These are phyloP conservation scores for Cyclargus thomasi DNA, from an alignment of 1,140 invertebrate genomes.

Conservation along the genomic window DNA sequence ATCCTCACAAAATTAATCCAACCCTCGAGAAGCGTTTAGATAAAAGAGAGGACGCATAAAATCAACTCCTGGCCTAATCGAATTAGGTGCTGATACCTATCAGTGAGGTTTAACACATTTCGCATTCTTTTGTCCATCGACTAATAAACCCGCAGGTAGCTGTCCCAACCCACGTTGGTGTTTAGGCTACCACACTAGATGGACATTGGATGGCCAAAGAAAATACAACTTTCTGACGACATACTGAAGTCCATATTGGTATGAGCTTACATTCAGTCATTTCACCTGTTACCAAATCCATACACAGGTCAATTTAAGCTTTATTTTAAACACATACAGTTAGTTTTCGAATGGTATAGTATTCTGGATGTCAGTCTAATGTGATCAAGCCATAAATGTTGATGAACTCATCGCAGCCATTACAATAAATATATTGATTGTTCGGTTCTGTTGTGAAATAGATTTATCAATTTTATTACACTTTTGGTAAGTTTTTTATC, in stretches of 20 bases:
- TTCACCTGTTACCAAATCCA: not conserved
- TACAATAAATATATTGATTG: slow-evolving; percentile 50
- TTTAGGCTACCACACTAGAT: slow-evolving; percentile 2
- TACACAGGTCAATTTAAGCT: not conserved
- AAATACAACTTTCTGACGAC: not conserved
- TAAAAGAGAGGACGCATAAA: slow-evolving; percentile 65
- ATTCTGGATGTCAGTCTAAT: not conserved
- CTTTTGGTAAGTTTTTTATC: slow-evolving; percentile 17
- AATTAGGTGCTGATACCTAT: slow-evolving; percentile 68
- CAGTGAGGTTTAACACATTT: slow-evolving; percentile 68
- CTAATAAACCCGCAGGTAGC: slow-evolving; percentile 69
- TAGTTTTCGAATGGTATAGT: not conserved
- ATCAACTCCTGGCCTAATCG: slow-evolving; percentile 70
- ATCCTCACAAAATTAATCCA: not conserved
- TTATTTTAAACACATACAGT: not conserved
- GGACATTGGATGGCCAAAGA: not conserved
- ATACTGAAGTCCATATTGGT: not conserved
- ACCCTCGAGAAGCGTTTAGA: slow-evolving; percentile 41
- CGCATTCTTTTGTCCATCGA: slow-evolving; percentile 64
- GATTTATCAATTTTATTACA: slow-evolving; percentile 32
- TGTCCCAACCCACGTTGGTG: slow-evolving; percentile 32
- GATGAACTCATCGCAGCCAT: slow-evolving; percentile 58
- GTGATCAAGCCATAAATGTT: slow-evolving; percentile 39
- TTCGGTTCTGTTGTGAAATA: slow-evolving; percentile 38
- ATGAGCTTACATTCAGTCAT: not conserved